phyloP scores from a whole-genome alignment of 2,888 invertebrate species.

The Xestia rhomboidea region DNA sequence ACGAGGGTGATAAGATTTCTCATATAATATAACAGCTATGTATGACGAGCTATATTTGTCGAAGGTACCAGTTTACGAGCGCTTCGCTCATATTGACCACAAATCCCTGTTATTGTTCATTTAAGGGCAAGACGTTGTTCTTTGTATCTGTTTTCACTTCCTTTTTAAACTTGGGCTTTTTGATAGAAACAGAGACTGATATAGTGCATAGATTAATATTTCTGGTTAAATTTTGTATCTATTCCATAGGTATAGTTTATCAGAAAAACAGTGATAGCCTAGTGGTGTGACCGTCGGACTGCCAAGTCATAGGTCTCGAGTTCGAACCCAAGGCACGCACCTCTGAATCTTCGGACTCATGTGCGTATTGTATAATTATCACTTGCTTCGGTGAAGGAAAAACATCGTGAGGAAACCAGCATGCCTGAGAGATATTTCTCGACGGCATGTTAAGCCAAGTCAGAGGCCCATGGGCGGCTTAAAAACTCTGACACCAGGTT shows the following conservation, averaged over 20 bases:
- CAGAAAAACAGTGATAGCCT: no score
- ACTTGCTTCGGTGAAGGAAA: no score
- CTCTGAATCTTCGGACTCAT: no score
- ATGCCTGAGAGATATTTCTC: no score
- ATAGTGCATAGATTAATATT: not conserved
- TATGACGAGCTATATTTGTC: constrained; percentile 47
- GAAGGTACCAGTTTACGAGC: constrained; percentile 68
- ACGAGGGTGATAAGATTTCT: constrained; percentile 47
- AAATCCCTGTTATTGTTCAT: constrained; percentile 73
- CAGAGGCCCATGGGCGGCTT: no score
- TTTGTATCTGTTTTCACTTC: not conserved
- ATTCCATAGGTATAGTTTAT: not conserved
- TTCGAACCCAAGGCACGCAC: no score
- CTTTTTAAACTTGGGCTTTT: not conserved
- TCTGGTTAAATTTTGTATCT: not conserved
- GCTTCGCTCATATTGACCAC: constrained; percentile 72
- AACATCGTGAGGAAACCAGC: no score
- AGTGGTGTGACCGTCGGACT: no score
- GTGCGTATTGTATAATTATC: no score
- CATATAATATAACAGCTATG: constrained; percentile 40
- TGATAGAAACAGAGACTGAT: not conserved
- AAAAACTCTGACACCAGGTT: no score
- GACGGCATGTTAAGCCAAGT: no score
- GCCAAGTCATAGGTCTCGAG: no score
- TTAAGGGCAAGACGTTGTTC: constrained; percentile 61